A percentile compares a stretch with the other conserved stretches of the same genome.
Conservation (phyloP, 2,113 vertebrate species). For the Ascaphus truei region DNA sequence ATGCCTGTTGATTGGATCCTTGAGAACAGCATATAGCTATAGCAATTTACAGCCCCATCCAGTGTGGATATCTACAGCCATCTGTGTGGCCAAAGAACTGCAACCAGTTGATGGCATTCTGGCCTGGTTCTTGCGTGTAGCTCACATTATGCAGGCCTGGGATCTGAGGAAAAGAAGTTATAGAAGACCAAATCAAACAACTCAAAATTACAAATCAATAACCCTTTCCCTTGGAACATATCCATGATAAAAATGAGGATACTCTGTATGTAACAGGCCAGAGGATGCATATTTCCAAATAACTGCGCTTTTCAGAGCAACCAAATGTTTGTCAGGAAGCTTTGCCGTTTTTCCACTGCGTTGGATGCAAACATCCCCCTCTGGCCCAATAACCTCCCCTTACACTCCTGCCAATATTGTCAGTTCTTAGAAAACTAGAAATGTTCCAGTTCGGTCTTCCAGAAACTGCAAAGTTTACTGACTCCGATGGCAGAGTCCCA, state of each 20-base stretch:
- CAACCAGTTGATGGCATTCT: conserved; percentile 55
- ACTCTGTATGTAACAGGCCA: too few species aligned
- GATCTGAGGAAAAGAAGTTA: not conserved
- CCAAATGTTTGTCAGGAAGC: not conserved
- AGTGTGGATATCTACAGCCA: conserved; percentile 37
- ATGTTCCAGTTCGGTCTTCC: not conserved
- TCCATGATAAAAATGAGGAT: too few species aligned
- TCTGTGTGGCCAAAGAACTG: conserved; percentile 53
- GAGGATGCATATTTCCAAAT: too few species aligned
- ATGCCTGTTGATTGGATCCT: too few species aligned
- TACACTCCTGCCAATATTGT: not conserved
- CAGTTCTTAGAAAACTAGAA: not conserved
- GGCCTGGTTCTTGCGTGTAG: not conserved
- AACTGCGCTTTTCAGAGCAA: not conserved
- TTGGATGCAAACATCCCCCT: not conserved
- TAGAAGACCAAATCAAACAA: not conserved
- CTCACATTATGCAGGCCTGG: not conserved
- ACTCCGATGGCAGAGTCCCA: too few species aligned
- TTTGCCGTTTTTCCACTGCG: not conserved
- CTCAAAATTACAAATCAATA: not conserved
- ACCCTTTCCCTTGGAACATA: too few species aligned
- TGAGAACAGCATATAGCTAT: too few species aligned
- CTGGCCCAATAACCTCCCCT: not conserved
- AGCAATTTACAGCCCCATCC: conserved; percentile 38
- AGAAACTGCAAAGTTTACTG: not conserved